Evolutionary conservation across 2,113 vertebrate species (phyloP), one percentile per base, ranked within the genome.

Genomic region (Oreochromis tanganicae): DNA sequence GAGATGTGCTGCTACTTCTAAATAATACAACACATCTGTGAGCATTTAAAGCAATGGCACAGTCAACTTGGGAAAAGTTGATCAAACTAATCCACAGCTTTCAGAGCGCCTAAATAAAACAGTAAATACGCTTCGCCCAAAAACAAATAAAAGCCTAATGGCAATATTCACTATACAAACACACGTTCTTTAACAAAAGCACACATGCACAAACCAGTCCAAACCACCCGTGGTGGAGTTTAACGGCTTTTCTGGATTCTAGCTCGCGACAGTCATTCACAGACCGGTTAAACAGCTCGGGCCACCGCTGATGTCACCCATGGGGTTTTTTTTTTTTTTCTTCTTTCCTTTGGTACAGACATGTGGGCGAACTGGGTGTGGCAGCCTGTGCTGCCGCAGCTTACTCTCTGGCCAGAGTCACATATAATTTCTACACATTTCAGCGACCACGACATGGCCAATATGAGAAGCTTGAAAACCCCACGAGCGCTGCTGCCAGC

Each of bases 351-450:
- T 78, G 84, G 66, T n/a, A 78, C 87, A 94, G 93, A 93, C 94
- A 32, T 94, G 94, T 92, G 94, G 90, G 91, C 66, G 93, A 91
- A 43, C 75, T 73, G 93, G 92, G 94, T 88, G 94, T 92, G 96
- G 88, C 89, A 80, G 27, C 84, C 85, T 85, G 71, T 38, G 88
- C 95, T 34, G 87, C 95, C 95, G 54, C 96, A 96, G 91, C 93
- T 91, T 94, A 87, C 92, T 93, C 91, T 93, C 90, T 87, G 91
- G 91, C 91, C 84, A 83, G 87, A 85, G 84, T 78, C 87, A 89
- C 93, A 84, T 96, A 80, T 97, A 94, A 96, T 97, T 96, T 96
- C 93, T 78, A 95, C 95, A 95, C 94, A 87, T 96, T 93, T 89
- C 88, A 61, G 84, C 86, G 52, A 96, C 95, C 96, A 52, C 94